phyloP scores from a whole-genome alignment of 1,140 invertebrate species.

The Micrasema longulum region DNA sequence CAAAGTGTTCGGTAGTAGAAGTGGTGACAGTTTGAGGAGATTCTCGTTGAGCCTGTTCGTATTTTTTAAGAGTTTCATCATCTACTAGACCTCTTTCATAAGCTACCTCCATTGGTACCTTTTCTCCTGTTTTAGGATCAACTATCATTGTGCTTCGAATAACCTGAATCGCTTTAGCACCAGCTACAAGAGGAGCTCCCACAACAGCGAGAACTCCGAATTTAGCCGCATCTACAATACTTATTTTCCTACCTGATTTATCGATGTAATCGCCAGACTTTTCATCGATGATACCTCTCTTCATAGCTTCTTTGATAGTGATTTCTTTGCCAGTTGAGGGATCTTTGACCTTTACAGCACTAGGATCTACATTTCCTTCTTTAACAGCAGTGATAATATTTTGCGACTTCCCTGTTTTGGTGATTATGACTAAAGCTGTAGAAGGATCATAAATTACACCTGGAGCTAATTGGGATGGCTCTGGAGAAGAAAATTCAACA shows the following conservation, averaged over 20 bases:
- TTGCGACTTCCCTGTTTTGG: conserved; percentile 75
- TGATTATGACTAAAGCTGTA: conserved; percentile 78
- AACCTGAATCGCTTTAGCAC: conserved; percentile 70
- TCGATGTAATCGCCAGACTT: conserved; percentile 79
- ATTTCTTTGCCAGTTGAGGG: conserved; percentile 78
- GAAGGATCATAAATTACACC: conserved; percentile 82
- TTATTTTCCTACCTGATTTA: conserved; percentile 73
- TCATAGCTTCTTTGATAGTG: conserved; percentile 80
- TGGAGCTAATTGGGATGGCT: conserved; percentile 76
- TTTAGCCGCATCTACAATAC: conserved; percentile 81
- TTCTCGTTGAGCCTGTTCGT: conserved; percentile 60
- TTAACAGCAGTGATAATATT: conserved; percentile 78
- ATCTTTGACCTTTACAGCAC: conserved; percentile 81
- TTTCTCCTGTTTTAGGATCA: conserved; percentile 82
- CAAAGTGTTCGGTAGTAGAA: conserved; percentile 29
- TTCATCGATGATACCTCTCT: conserved; percentile 80
- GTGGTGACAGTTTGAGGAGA: conserved; percentile 25
- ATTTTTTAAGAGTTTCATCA: conserved; percentile 70
- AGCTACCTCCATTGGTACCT: conserved; percentile 82
- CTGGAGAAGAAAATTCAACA: conserved; percentile 67
- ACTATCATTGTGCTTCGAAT: conserved; percentile 73
- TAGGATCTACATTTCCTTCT: conserved; percentile 74
- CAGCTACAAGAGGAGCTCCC: conserved; percentile 77
- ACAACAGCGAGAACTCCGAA: conserved; percentile 77
- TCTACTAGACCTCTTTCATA: conserved; percentile 83